Conservation (phyloP, 1,140 invertebrate genomes). For the Ceratosolen solmsi region DNA sequence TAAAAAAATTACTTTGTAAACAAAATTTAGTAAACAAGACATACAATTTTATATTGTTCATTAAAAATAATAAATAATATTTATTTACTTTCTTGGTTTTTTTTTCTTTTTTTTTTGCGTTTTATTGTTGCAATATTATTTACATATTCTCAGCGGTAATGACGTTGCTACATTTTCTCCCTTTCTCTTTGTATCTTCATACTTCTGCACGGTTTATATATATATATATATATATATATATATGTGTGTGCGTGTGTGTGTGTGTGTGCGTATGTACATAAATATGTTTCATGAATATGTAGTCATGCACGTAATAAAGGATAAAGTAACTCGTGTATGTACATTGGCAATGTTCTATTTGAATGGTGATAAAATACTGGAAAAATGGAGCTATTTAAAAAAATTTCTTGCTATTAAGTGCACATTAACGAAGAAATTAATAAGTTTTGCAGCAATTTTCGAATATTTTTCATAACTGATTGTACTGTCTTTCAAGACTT, state of each 20-base stretch:
- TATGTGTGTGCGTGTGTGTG: background rate
- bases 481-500: no score
- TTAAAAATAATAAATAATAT: background rate
- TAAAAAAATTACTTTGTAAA: no score
- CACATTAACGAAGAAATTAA: no score
- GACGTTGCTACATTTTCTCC: background rate
- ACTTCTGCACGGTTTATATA: background rate
- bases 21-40: no score
- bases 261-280: background rate
- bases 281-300: background rate
- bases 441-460: no score
- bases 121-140: background rate
- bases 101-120: background rate
- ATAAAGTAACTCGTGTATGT: background rate
- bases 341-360: background rate
- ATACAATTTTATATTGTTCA: no score
- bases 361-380: background rate
- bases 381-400: background rate
- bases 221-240: background rate
- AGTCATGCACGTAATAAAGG: background rate
- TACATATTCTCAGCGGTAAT: background rate
- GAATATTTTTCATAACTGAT: no score
- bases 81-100: background rate
- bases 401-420: background rate
- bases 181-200: slow-evolving; percentile 15